Conservation (phyloP, 1,140 invertebrate genomes). For the Orius insidiosus region DNA sequence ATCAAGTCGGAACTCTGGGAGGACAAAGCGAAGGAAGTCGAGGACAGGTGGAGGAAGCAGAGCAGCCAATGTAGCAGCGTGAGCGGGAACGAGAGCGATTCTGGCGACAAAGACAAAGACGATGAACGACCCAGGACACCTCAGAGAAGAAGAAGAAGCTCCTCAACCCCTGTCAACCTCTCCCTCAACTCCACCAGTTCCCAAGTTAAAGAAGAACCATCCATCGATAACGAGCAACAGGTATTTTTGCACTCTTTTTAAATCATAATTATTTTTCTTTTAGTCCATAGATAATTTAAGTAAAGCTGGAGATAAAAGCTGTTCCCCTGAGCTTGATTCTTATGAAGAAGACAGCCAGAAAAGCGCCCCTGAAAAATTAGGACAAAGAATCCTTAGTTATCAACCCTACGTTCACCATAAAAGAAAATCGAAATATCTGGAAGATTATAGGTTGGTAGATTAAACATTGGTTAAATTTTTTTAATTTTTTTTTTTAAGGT, state of each 20-base stretch:
- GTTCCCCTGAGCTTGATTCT: constrained; percentile 5
- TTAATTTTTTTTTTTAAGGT: constrained; percentile 5
- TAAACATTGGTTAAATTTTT: neutral
- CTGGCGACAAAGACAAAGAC: constrained; percentile 29
- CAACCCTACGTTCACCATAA: constrained; percentile 15
- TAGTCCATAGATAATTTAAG: too few relatives aligned
- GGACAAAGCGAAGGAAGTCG: constrained; percentile 12
- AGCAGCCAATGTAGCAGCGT: constrained; percentile 1
- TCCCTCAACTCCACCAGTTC: constrained; percentile 28
- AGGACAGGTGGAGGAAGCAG: neutral
- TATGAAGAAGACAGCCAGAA: constrained; percentile 15
- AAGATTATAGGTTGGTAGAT: constrained; percentile 17
- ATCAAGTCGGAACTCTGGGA: constrained; percentile 59
- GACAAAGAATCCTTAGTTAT: constrained; percentile 8
- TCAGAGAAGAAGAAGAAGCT: constrained; percentile 29
- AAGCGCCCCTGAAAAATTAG: constrained; percentile 2
- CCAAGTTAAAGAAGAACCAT: constrained; percentile 6
- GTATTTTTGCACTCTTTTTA: neutral
- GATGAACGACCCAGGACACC: constrained; percentile 26
- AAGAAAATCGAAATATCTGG: constrained; percentile 20
- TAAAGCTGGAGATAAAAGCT: constrained; percentile 7
- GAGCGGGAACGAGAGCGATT: constrained; percentile 23
- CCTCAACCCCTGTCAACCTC: constrained; percentile 40
- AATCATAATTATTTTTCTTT: neutral
- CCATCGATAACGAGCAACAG: constrained; percentile 8